Evolutionary conservation across 2,113 vertebrate genomes (phyloP).

Genomic region (Dicerorhinus sumatrensis): DNA sequence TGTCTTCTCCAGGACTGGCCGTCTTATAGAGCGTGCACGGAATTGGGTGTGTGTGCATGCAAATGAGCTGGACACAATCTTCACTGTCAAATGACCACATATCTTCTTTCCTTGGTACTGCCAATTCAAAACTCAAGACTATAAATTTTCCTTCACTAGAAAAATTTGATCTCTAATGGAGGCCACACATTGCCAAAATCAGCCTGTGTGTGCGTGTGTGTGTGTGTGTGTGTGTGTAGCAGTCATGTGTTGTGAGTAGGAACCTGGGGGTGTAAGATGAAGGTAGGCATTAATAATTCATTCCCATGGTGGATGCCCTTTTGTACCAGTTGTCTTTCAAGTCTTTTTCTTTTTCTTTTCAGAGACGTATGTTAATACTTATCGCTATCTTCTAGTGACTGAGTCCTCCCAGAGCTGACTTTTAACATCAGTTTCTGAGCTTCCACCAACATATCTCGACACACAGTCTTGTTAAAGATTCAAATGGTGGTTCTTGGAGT

Average conservation of each 20-base stretch:
- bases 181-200: not conserved
- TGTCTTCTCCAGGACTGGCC: not conserved
- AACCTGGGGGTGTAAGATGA: not conserved
- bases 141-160: not conserved
- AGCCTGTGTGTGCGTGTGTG: not conserved
- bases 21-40: rapidly evolving
- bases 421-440: not conserved
- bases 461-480: not conserved
- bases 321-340: not conserved
- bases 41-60: not conserved
- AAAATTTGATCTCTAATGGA: not conserved
- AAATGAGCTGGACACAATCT: not conserved
- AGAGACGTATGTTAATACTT: not conserved
- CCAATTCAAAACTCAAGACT: not conserved
- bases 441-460: not conserved
- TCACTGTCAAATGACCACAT: not conserved
- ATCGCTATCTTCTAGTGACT: not conserved
- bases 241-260: not conserved
- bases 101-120: not conserved
- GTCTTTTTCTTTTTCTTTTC: not conserved
- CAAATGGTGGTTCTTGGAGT: not conserved
- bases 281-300: not conserved
- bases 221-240: not conserved
- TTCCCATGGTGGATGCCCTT: not conserved
- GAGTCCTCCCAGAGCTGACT: not conserved